These are phyloP conservation scores for Orchesellides sinensis DNA, from an alignment of 2,888 invertebrate genomes.

Conservation along the genomic window DNA sequence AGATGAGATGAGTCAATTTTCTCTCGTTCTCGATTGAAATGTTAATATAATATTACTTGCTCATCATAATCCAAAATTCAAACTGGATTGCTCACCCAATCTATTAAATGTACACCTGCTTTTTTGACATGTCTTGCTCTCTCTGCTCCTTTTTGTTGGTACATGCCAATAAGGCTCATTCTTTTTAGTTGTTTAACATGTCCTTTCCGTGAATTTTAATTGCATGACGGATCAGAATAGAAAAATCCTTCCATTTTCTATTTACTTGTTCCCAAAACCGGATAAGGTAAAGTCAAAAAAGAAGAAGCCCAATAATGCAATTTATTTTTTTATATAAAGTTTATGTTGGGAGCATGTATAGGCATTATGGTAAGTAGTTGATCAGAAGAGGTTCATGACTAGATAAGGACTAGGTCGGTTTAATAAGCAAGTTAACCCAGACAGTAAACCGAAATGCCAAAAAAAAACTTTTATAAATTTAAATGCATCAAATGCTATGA, in stretches of 20 bases:
- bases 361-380: too few species aligned
- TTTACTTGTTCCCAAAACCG: slow-evolving; percentile 64
- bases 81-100: slow-evolving; percentile 68
- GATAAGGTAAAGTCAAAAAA: slow-evolving; percentile 59
- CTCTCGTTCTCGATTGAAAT: slow-evolving; percentile 56
- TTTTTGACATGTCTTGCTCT: slow-evolving; percentile 51
- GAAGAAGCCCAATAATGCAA: slow-evolving; percentile 46
- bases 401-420: slow-evolving; percentile 58
- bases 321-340: slow-evolving; percentile 29
- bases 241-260: slow-evolving; percentile 58
- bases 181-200: slow-evolving; percentile 43
- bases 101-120: slow-evolving; percentile 67
- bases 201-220: slow-evolving; percentile 67
- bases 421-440: slow-evolving; percentile 60
- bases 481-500: too few species aligned
- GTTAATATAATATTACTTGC: slow-evolving; percentile 65
- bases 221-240: slow-evolving; percentile 50
- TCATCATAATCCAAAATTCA: slow-evolving; percentile 64
- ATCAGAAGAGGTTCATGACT: slow-evolving; percentile 30
- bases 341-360: slow-evolving; percentile 1
- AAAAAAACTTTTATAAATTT: too few species aligned
- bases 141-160: not conserved
- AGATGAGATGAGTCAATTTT: slow-evolving; percentile 59
- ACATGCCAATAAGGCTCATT: slow-evolving; percentile 60
- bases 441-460: slow-evolving; percentile 2